Conservation (phyloP, 1,140 invertebrate species). For the Portunus trituberculatus region DNA sequence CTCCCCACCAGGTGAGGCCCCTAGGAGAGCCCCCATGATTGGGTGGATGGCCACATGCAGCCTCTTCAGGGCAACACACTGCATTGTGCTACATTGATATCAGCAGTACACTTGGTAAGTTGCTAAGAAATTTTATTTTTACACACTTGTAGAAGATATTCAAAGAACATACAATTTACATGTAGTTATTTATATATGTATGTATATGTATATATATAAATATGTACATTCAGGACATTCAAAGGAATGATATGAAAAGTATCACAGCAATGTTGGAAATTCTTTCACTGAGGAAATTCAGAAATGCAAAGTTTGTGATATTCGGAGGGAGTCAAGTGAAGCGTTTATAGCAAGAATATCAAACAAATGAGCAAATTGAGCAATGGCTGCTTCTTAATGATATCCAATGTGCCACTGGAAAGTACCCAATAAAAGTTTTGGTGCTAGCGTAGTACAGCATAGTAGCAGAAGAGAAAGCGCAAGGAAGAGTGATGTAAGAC, state of each 20-base stretch:
- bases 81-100: neutral
- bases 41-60: neutral
- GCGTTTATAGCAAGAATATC: neutral
- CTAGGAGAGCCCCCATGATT: neutral
- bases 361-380: conserved; percentile 36
- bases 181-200: neutral
- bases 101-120: neutral
- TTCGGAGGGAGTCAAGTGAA: conserved; percentile 53
- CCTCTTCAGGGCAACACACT: neutral
- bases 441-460: neutral
- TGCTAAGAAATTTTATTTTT: neutral
- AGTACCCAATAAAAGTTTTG: neutral
- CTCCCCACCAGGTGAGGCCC: neutral
- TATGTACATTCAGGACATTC: conserved; percentile 31
- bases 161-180: neutral
- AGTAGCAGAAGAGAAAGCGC: neutral
- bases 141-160: neutral
- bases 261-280: conserved; percentile 59
- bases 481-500: neutral
- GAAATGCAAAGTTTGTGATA: conserved; percentile 44
- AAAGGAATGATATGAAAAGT: conserved; percentile 66
- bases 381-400: conserved; percentile 13
- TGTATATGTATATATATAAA: conserved; percentile 34
- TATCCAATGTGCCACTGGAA: neutral
- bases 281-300: conserved; percentile 52